phyloP scores from a whole-genome alignment of 2,888 invertebrate species.

The Vanessa cardui region DNA sequence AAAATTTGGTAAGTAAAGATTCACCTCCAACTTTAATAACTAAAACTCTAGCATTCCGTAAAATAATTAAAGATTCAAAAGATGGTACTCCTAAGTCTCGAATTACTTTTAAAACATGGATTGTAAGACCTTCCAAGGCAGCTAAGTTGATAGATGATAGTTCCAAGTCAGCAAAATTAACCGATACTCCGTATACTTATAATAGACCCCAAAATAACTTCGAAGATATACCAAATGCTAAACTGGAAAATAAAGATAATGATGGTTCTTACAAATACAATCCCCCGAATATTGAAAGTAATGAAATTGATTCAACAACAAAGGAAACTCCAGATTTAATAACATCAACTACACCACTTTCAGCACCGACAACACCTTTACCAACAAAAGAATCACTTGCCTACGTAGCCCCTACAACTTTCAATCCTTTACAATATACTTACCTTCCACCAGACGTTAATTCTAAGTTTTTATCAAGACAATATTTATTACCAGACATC shows the following conservation, averaged over 20 bases:
- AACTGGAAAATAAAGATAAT: not conserved
- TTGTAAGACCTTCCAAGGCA: slow-evolving; percentile 69
- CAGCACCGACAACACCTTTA: slow-evolving; percentile 45
- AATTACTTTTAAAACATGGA: slow-evolving; percentile 75
- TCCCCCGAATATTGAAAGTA: slow-evolving; percentile 48
- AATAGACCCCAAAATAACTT: slow-evolving; percentile 53
- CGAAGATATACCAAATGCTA: slow-evolving; percentile 42
- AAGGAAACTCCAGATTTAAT: slow-evolving; percentile 46
- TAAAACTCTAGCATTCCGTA: slow-evolving; percentile 68
- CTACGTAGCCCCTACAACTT: slow-evolving; percentile 64
- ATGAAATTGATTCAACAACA: slow-evolving; percentile 48
- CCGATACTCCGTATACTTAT: slow-evolving; percentile 62
- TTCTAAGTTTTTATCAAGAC: slow-evolving; percentile 50
- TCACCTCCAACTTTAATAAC: slow-evolving; percentile 64
- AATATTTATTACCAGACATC: slow-evolving; percentile 57
- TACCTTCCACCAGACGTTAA: slow-evolving; percentile 62
- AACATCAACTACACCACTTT: slow-evolving; percentile 18
- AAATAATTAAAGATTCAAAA: slow-evolving; percentile 62
- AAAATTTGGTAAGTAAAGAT: slow-evolving; percentile 73
- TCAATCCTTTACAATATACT: slow-evolving; percentile 57
- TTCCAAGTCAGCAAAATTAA: slow-evolving; percentile 60
- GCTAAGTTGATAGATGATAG: slow-evolving; percentile 58
- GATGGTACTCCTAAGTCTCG: slow-evolving; percentile 66
- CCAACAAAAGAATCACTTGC: slow-evolving; percentile 58
- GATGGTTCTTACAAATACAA: slow-evolving; percentile 22